phyloP scores from a whole-genome alignment of 2,888 invertebrate species.

The Magallana nippona region DNA sequence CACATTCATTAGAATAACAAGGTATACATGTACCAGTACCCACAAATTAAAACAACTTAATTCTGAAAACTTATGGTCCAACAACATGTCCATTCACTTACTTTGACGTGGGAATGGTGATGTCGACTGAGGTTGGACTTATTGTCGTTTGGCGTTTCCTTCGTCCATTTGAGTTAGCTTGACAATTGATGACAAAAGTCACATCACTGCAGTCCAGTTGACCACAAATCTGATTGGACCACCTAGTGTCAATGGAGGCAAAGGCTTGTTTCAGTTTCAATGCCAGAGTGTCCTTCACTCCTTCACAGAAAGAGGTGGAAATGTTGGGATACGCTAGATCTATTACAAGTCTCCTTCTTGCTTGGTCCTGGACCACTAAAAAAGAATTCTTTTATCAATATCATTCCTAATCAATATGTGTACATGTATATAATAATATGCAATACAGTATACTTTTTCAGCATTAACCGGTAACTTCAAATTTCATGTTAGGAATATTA shows the following conservation, averaged over 20 bases:
- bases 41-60: too few relatives aligned
- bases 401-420: background rate
- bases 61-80: too few relatives aligned
- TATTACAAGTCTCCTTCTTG: constrained; percentile 47
- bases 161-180: constrained; percentile 22
- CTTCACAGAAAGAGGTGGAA: constrained; percentile 52
- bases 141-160: constrained; percentile 48
- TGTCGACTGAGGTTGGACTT: constrained; percentile 29
- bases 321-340: constrained; percentile 52
- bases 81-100: background rate
- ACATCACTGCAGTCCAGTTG: constrained; percentile 59
- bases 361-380: constrained; percentile 47
- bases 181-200: constrained; percentile 54
- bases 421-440: too few relatives aligned
- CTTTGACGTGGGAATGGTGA: constrained; percentile 41
- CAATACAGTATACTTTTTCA: too few relatives aligned
- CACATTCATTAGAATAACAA: too few relatives aligned
- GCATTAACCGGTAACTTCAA: too few relatives aligned
- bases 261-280: constrained; percentile 33
- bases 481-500: too few relatives aligned
- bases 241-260: constrained; percentile 29
- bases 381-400: background rate
- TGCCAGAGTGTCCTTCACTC: constrained; percentile 46
- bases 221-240: constrained; percentile 52
- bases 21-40: too few relatives aligned